Conservation (phyloP, 2,113 vertebrate species). For the Brachyhypopomus gauderio region DNA sequence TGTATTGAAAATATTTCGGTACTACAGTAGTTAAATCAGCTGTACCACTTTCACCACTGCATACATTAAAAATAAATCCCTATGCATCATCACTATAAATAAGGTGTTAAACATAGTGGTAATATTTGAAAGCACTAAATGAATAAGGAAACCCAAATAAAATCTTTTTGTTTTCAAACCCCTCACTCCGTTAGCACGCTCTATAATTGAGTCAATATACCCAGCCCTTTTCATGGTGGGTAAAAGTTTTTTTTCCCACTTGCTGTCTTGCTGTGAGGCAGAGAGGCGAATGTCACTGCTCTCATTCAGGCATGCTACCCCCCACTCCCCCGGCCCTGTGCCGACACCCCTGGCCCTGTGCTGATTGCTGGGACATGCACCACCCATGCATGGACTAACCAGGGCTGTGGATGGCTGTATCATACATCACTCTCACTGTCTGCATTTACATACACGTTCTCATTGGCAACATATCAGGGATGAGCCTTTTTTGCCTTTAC, state of each 20-base stretch:
- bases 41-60: conserved; percentile 4
- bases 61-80: conserved; percentile 12
- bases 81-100: background rate
- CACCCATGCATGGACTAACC: background rate
- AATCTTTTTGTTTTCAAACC: background rate
- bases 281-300: background rate
- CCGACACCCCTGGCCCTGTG: too few relatives aligned
- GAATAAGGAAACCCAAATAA: background rate
- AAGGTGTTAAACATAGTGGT: background rate
- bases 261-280: background rate
- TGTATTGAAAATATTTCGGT: background rate
- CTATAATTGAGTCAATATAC: background rate
- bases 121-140: background rate
- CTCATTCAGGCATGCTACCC: background rate
- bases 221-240: background rate
- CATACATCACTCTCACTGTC: background rate
- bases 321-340: too few relatives aligned
- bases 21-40: background rate
- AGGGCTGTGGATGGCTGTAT: background rate
- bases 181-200: background rate
- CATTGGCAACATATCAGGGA: background rate
- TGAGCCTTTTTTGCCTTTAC: too few relatives aligned
- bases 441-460: background rate
- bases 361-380: too few relatives aligned
- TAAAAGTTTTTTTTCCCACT: background rate